Conservation (phyloP, 2,888 invertebrate genomes). For the Aradus depressus region DNA sequence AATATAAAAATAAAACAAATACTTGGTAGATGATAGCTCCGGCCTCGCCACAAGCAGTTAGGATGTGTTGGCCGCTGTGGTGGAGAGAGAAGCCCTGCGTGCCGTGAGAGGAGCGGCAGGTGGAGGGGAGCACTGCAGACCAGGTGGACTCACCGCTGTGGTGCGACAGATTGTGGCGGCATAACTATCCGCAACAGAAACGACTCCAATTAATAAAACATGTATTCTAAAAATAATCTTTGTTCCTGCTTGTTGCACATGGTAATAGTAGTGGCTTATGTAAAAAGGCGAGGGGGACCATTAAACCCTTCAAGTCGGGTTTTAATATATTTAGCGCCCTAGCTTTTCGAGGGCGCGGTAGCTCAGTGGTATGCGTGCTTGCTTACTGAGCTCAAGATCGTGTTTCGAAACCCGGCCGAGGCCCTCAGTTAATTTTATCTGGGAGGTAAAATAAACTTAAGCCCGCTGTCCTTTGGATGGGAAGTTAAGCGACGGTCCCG, state of each 20-base stretch:
- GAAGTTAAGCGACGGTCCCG: no score
- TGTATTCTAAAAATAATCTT: background rate
- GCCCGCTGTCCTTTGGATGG: no score
- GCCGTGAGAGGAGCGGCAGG: constrained; percentile 32
- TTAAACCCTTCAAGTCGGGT: no score
- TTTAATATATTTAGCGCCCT: no score
- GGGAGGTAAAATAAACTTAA: no score
- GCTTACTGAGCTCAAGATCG: no score
- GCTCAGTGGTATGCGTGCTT: no score
- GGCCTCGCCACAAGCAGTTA: constrained; percentile 37
- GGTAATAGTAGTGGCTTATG: background rate
- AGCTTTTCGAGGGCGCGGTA: no score
- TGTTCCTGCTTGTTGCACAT: background rate
- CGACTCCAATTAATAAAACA: constrained; percentile 14
- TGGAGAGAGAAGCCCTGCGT: constrained; percentile 41
- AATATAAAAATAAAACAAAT: constrained; percentile 16
- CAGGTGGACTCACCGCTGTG: constrained; percentile 35
- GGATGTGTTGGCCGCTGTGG: constrained; percentile 38
- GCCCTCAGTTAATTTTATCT: no score
- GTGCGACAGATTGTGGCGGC: constrained; percentile 38
- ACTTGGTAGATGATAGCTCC: constrained; percentile 40
- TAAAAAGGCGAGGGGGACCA: no score
- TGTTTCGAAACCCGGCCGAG: no score
- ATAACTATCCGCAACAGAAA: no score
- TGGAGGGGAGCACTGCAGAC: constrained; percentile 36